A percentile compares a stretch with the other conserved stretches of the same genome.
phyloP scores from a whole-genome alignment of 2,888 invertebrate genomes.

The Leptogaster cylindrica region DNA sequence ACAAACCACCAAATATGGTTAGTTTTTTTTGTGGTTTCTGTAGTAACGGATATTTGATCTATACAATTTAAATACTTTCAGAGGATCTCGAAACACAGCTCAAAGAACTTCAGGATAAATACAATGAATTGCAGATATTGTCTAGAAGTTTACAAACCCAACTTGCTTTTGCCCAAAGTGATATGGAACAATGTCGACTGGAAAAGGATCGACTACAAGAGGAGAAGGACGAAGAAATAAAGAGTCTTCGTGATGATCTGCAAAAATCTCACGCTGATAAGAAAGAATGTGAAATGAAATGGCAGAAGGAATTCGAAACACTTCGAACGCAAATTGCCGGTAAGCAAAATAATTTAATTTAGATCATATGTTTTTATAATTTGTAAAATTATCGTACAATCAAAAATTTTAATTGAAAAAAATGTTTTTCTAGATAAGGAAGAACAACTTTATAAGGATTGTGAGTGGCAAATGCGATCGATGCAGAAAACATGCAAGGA shows the following conservation, averaged over 20 bases:
- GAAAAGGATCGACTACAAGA: conserved; percentile 62
- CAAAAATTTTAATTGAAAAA: neutral
- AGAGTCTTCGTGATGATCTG: conserved; percentile 65
- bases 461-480: conserved; percentile 83
- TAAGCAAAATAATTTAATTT: conserved; percentile 41
- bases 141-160: conserved; percentile 58
- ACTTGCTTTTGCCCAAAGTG: conserved; percentile 56
- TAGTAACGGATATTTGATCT: neutral
- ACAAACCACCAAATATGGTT: conserved; percentile 58
- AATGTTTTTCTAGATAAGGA: conserved; percentile 65
- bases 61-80: conserved; percentile 45
- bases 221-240: conserved; percentile 65
- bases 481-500: conserved; percentile 74
- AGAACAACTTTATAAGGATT: conserved; percentile 76
- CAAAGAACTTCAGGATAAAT: conserved; percentile 63
- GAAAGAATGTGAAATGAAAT: conserved; percentile 66
- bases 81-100: conserved; percentile 63
- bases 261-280: conserved; percentile 68
- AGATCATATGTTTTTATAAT: neutral
- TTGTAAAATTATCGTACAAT: neutral
- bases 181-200: conserved; percentile 54
- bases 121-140: conserved; percentile 63
- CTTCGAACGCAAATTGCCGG: conserved; percentile 68
- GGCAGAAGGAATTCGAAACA: conserved; percentile 70
- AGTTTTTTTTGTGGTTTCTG: neutral